Conservation (phyloP, 2,888 invertebrate species). For the Anarsia innoxiella region DNA sequence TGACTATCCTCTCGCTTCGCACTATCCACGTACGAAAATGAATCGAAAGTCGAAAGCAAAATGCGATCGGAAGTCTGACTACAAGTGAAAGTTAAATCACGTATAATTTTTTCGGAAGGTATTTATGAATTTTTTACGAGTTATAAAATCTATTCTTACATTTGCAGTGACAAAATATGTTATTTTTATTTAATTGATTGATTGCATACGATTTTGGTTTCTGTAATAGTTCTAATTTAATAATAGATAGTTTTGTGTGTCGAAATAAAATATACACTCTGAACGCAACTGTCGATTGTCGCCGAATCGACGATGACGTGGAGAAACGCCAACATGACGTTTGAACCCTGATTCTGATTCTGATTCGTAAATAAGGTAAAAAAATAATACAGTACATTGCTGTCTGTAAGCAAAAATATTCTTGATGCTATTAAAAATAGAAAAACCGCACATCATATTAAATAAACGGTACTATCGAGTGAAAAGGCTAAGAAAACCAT, state of each 20-base stretch:
- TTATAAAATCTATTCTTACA: neutral
- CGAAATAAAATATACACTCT: conserved; percentile 14
- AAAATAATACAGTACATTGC: no score
- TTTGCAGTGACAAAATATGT: no score
- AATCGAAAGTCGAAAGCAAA: neutral
- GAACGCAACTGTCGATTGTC: conserved; percentile 46
- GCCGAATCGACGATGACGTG: conserved; percentile 47
- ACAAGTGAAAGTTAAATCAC: conserved; percentile 4
- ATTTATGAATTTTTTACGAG: neutral
- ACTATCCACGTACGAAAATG: conserved; percentile 10
- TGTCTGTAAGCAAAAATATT: no score
- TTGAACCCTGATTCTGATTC: no score
- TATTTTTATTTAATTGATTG: neutral
- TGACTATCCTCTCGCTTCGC: conserved; percentile 10
- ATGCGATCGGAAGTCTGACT: no score
- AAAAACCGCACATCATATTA: no score
- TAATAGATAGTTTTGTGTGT: neutral
- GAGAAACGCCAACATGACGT: no score
- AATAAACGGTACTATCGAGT: no score
- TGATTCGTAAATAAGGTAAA: no score
- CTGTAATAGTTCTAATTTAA: neutral
- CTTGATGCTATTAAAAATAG: no score
- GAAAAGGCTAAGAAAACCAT: no score
- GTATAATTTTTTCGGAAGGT: neutral
- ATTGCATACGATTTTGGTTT: neutral